phyloP scores from a whole-genome alignment of 2,888 invertebrate genomes.

The Nymphalis polychloros region DNA sequence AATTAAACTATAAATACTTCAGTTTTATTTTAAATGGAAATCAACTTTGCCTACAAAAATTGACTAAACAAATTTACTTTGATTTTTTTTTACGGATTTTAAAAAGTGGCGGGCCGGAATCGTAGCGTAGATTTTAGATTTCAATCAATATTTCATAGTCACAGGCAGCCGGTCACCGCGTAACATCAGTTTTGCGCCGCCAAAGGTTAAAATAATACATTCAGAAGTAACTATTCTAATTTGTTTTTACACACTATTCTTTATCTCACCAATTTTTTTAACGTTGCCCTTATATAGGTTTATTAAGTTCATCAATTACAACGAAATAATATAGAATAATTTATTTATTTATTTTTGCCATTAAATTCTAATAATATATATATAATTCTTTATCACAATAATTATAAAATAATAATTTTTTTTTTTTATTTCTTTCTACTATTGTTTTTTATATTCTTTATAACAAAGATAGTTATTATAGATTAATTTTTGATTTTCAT shows the following conservation, averaged over 20 bases:
- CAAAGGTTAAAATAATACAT: conserved; percentile 42
- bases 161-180: conserved; percentile 61
- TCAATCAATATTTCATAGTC: conserved; percentile 69
- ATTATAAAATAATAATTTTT: too few relatives aligned
- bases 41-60: conserved; percentile 10
- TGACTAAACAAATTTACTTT: conserved; percentile 44
- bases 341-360: too few relatives aligned
- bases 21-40: not conserved
- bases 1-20: not conserved
- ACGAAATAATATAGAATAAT: too few relatives aligned
- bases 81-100: conserved; percentile 41
- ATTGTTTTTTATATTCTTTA: too few relatives aligned
- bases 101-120: conserved; percentile 50
- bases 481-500: too few relatives aligned
- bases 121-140: conserved; percentile 57
- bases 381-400: too few relatives aligned
- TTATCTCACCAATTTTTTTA: too few relatives aligned
- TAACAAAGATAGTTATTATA: too few relatives aligned
- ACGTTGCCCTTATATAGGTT: too few relatives aligned
- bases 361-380: too few relatives aligned
- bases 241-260: not conserved
- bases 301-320: too few relatives aligned
- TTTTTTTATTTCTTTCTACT: too few relatives aligned
- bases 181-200: conserved; percentile 49
- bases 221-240: conserved; percentile 15